Evolutionary conservation across 2,797 vertebrate species (phyloP).

Genomic region (Cuniculus paca): DNA sequence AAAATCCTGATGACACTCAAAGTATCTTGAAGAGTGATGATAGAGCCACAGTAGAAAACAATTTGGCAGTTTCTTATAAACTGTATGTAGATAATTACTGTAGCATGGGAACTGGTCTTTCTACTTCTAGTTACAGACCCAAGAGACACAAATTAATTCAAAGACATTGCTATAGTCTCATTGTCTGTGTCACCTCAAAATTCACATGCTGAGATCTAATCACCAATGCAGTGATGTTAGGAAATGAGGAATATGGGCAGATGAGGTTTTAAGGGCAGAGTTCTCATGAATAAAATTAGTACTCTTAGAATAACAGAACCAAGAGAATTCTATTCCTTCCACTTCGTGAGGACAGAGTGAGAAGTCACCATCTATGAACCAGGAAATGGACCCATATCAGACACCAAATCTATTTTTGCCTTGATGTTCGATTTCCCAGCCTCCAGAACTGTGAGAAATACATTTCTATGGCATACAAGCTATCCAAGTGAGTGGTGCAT

Average conservation of each 20-base stretch:
- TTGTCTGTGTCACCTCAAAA: background rate
- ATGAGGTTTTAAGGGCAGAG: background rate
- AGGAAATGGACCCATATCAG: background rate
- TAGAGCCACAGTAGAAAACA: background rate
- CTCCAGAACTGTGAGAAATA: background rate
- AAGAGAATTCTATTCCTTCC: fast-evolving
- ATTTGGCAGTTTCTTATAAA: background rate
- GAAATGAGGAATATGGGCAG: background rate
- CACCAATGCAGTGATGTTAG: background rate
- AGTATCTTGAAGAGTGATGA: background rate
- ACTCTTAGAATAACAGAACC: background rate
- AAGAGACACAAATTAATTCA: background rate
- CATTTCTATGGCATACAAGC: background rate
- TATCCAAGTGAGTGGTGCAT: background rate
- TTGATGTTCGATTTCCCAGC: background rate
- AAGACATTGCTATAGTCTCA: background rate
- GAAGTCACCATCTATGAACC: background rate
- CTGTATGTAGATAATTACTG: background rate
- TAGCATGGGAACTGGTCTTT: background rate
- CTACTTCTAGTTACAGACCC: background rate
- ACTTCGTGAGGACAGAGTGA: background rate
- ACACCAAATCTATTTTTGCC: background rate
- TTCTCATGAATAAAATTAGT: background rate
- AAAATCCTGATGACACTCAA: background rate
- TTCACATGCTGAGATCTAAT: background rate